A percentile compares a stretch with the other conserved stretches of the same genome.
Conservation (phyloP, 2,888 invertebrate genomes). For the Caenorhabditis japonica region DNA sequence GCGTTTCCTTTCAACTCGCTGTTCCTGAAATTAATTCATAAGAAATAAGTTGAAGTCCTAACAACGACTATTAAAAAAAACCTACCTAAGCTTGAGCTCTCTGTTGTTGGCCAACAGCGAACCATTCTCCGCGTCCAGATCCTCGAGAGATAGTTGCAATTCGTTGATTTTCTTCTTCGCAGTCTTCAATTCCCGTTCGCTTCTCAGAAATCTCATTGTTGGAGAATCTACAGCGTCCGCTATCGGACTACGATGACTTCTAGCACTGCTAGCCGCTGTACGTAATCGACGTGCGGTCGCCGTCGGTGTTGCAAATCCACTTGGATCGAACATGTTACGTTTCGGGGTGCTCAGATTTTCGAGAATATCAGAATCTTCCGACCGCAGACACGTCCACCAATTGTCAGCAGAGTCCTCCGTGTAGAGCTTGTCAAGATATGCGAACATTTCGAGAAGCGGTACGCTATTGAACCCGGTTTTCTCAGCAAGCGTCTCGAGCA, state of each 20-base stretch:
- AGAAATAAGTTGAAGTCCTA: not conserved
- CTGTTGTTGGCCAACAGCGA: conserved; percentile 6
- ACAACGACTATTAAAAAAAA: not conserved
- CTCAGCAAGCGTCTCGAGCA: conserved; percentile 6
- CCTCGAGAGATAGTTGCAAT: conserved; percentile 10
- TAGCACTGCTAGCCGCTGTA: conserved; percentile 16
- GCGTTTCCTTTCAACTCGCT: conserved; percentile 4
- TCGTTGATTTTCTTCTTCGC: conserved; percentile 17
- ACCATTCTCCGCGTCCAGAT: conserved; percentile 11
- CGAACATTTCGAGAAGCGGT: conserved; percentile 19
- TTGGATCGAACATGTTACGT: not conserved
- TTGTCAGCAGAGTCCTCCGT: conserved; percentile 25
- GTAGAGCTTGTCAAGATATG: conserved; percentile 30
- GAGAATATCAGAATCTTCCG: conserved; percentile 1
- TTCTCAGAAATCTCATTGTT: conserved; percentile 40
- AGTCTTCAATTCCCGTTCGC: conserved; percentile 32
- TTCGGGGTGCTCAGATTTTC: conserved; percentile 13
- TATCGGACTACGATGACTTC: conserved; percentile 34
- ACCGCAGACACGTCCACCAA: conserved; percentile 30
- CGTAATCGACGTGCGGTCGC: conserved; percentile 28
- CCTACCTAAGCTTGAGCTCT: conserved; percentile 16
- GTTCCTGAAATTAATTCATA: not conserved
- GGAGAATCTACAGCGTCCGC: conserved; percentile 50
- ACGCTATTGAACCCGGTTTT: conserved; percentile 15
- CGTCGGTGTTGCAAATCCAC: conserved; percentile 27